Conservation (phyloP, 2,888 invertebrate genomes). For the Gnatocerus cornutus region DNA sequence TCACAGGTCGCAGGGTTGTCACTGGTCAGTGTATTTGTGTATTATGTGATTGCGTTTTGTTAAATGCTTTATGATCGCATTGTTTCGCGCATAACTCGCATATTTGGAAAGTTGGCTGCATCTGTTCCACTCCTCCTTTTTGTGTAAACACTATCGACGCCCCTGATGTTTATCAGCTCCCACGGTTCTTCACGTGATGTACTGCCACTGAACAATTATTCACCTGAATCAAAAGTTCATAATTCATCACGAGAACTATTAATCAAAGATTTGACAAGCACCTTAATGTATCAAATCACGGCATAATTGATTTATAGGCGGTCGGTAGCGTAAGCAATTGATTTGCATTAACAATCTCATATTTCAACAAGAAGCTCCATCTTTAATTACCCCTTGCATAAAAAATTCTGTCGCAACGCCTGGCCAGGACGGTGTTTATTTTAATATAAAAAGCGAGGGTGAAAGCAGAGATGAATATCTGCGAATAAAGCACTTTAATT, state of each 20-base stretch:
- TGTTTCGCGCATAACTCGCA: constrained; percentile 56
- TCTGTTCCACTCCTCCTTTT: constrained; percentile 1
- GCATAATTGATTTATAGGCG: constrained; percentile 69
- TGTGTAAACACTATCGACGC: constrained; percentile 26
- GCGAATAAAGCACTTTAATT: constrained; percentile 68
- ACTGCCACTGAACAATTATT: constrained; percentile 55
- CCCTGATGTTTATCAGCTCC: constrained; percentile 39
- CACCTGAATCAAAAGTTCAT: constrained; percentile 65
- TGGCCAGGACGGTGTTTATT: constrained; percentile 44
- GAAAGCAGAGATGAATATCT: constrained; percentile 61
- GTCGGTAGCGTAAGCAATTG: constrained; percentile 70
- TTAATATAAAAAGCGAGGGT: constrained; percentile 58
- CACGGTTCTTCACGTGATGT: constrained; percentile 43
- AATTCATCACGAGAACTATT: constrained; percentile 68
- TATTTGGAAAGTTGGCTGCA: constrained; percentile 48
- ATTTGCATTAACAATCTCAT: constrained; percentile 71
- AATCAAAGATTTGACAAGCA: constrained; percentile 67
- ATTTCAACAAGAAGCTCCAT: constrained; percentile 65
- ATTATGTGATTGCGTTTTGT: constrained; percentile 61
- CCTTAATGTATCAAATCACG: constrained; percentile 71
- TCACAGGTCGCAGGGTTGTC: constrained; percentile 63
- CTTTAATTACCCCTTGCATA: constrained; percentile 54
- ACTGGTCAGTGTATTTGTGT: constrained; percentile 64
- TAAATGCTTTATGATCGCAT: constrained; percentile 66
- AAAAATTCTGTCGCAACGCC: constrained; percentile 35